Evolutionary conservation across 2,888 invertebrate genomes (phyloP).

Genomic region (Polydrusus cervinus): DNA sequence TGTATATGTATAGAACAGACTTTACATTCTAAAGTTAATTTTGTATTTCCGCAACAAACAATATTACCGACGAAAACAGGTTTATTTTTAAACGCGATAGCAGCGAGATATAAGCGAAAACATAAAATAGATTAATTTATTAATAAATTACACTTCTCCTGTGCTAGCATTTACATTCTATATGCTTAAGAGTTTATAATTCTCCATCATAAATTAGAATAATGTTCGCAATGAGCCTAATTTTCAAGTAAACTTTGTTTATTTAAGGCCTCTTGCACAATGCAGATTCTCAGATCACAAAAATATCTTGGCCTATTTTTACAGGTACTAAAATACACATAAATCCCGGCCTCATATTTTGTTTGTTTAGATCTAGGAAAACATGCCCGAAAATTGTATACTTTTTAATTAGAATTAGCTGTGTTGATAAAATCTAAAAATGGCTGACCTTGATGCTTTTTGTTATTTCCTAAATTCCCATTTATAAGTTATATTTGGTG

Average conservation of each 20-base stretch:
- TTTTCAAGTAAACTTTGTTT: background rate
- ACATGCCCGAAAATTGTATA: constrained; percentile 13
- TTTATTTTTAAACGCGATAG: constrained; percentile 31
- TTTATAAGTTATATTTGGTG: too few relatives aligned
- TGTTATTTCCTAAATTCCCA: constrained; percentile 23
- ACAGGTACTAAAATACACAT: background rate
- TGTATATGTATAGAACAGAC: background rate
- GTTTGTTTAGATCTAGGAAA: constrained; percentile 8
- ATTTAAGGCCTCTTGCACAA: background rate
- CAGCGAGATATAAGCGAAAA: background rate
- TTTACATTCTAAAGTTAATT: constrained; percentile 25
- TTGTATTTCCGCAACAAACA: constrained; percentile 23
- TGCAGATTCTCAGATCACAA: background rate
- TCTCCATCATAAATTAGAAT: too few relatives aligned
- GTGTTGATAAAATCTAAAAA: constrained; percentile 23
- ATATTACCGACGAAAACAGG: constrained; percentile 25
- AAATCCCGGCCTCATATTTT: background rate
- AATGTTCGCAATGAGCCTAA: too few relatives aligned
- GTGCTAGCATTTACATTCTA: background rate
- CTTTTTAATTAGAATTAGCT: constrained; percentile 12
- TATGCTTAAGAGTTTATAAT: background rate
- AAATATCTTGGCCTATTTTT: constrained; percentile 3
- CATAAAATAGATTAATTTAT: constrained; percentile 5
- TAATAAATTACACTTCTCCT: background rate
- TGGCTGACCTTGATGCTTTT: background rate